These are phyloP conservation scores for Galendromus occidentalis DNA, from an alignment of 1,140 invertebrate genomes.

Conservation along the genomic window DNA sequence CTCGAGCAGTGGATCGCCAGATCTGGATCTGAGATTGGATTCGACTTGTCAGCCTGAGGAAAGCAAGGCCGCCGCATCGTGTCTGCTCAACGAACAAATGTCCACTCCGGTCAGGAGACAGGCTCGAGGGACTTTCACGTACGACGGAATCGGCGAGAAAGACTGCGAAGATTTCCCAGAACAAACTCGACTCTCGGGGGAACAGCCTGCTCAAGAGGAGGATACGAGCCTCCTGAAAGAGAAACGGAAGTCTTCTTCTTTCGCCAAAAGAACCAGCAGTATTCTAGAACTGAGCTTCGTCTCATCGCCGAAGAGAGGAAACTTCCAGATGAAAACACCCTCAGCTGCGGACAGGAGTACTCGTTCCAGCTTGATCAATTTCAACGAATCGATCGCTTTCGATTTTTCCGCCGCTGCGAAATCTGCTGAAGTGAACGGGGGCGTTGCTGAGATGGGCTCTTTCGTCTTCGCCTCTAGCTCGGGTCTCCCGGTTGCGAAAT, in stretches of 20 bases:
- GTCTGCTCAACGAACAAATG: too few relatives aligned
- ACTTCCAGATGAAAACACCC: background rate
- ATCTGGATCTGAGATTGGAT: background rate
- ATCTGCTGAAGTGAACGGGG: background rate
- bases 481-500: background rate
- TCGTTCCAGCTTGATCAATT: too few relatives aligned
- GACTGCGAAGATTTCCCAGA: too few relatives aligned
- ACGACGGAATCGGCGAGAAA: too few relatives aligned
- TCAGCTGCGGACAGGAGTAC: too few relatives aligned
- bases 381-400: slow-evolving; percentile 1
- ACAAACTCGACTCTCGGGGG: too few relatives aligned
- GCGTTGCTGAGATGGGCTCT: slow-evolving; percentile 1
- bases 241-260: background rate
- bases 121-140: too few relatives aligned
- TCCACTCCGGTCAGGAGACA: too few relatives aligned
- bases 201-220: too few relatives aligned
- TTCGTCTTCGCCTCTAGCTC: background rate
- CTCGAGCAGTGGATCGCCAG: background rate
- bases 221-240: too few relatives aligned
- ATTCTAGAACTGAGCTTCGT: slow-evolving; percentile 1
- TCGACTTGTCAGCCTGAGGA: background rate
- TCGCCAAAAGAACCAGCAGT: background rate
- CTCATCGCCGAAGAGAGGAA: background rate
- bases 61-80: background rate
- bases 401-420: background rate